Conservation (phyloP, 2,888 invertebrate species). For the Polyommatus icarus region DNA sequence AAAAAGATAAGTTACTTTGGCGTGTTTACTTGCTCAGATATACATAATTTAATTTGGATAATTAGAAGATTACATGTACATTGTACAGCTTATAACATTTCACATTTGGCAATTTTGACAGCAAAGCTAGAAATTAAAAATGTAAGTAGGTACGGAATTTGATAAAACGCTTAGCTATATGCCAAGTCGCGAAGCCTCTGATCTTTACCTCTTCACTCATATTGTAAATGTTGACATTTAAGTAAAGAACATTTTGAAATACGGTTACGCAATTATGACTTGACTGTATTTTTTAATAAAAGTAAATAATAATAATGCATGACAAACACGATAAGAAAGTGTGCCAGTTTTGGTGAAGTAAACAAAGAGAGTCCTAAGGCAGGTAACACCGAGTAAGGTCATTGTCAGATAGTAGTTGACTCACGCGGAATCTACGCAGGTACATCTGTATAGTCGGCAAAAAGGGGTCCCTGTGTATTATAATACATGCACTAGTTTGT, state of each 20-base stretch:
- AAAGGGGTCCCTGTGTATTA: background rate
- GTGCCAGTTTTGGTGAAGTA: slow-evolving; percentile 29
- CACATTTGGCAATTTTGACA: no score
- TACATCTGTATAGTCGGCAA: background rate
- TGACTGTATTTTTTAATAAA: background rate
- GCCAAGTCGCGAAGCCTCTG: no score
- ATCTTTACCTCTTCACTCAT: background rate
- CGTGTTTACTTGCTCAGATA: no score
- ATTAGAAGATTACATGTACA: no score
- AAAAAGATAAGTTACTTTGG: background rate
- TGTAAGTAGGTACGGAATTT: no score
- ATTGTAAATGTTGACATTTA: background rate
- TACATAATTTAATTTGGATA: background rate
- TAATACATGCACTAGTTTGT: no score
- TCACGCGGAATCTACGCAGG: background rate
- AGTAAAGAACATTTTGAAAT: background rate
- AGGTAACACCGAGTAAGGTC: slow-evolving; percentile 43
- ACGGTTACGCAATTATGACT: background rate
- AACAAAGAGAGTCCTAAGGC: slow-evolving; percentile 32
- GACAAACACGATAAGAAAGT: slow-evolving; percentile 16
- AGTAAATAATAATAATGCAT: background rate
- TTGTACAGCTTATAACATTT: no score
- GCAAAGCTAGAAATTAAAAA: no score
- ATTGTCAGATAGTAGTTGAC: slow-evolving; percentile 46
- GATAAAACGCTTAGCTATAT: no score